These are phyloP conservation scores for Heteropelma amictum DNA, from an alignment of 2,888 invertebrate species.

Conservation along the genomic window DNA sequence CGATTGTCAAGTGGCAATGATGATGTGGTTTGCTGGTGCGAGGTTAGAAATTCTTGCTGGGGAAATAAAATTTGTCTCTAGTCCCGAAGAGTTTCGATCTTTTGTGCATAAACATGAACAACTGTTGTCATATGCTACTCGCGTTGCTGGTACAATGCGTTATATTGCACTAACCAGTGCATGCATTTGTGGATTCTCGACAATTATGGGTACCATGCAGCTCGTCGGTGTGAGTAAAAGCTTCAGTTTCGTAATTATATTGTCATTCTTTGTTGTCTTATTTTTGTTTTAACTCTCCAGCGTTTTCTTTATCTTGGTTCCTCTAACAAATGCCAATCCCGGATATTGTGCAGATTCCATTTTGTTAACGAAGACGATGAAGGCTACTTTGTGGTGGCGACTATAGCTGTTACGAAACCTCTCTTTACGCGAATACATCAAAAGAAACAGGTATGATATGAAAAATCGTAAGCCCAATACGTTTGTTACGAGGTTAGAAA, in stretches of 20 bases:
- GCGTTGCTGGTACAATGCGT: constrained; percentile 49
- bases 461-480: no score
- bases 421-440: no score
- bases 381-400: no score
- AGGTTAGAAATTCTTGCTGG: constrained; percentile 56
- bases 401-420: no score
- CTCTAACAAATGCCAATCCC: no score
- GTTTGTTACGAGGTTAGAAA: no score
- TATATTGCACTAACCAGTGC: constrained; percentile 41
- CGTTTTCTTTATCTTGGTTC: no score
- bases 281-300: no score
- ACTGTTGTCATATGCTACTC: constrained; percentile 43
- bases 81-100: constrained; percentile 1
- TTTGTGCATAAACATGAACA: constrained; percentile 41
- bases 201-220: constrained; percentile 56
- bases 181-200: constrained; percentile 40
- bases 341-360: no score
- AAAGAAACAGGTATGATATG: no score
- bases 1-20: constrained; percentile 57
- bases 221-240: constrained; percentile 57
- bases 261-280: neutral
- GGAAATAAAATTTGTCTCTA: neutral
- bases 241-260: neutral
- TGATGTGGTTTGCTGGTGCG: constrained; percentile 60
- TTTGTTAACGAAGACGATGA: no score